Evolutionary conservation across 2,113 vertebrate genomes (phyloP).

Genomic region (Myrmophylax atrothorax): DNA sequence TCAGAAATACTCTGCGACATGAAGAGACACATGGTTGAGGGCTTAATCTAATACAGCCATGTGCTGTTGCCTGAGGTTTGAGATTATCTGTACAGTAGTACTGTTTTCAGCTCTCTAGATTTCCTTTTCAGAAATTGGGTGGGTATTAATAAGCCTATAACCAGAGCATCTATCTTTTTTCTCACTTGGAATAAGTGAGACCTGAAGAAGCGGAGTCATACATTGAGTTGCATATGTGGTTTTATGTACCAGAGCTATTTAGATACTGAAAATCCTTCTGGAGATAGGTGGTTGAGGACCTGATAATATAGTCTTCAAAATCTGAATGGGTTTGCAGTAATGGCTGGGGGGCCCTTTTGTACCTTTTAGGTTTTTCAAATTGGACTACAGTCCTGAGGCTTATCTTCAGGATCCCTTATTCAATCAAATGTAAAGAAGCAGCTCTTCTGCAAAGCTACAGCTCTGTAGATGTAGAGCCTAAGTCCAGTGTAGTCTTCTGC

Average conservation of each 20-base stretch:
- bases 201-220: not conserved
- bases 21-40: not conserved
- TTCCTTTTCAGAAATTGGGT: not conserved
- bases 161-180: not conserved
- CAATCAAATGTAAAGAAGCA: not conserved
- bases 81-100: not conserved
- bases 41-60: not conserved
- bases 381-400: not conserved
- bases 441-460: not conserved
- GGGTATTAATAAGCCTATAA: not conserved
- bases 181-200: not conserved
- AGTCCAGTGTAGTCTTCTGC: rapidly evolving
- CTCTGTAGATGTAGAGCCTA: not conserved
- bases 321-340: not conserved
- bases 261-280: not conserved
- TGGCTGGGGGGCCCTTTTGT: not conserved
- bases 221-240: not conserved
- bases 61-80: not conserved
- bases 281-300: not conserved
- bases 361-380: not conserved
- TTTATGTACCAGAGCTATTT: not conserved
- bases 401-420: not conserved
- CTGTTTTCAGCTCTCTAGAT: not conserved
- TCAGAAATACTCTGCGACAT: not conserved
- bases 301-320: not conserved